Evolutionary conservation across 1,140 invertebrate genomes (phyloP), one percentile per base, ranked within the genome.

Genomic region (Bombus sibiricus): DNA sequence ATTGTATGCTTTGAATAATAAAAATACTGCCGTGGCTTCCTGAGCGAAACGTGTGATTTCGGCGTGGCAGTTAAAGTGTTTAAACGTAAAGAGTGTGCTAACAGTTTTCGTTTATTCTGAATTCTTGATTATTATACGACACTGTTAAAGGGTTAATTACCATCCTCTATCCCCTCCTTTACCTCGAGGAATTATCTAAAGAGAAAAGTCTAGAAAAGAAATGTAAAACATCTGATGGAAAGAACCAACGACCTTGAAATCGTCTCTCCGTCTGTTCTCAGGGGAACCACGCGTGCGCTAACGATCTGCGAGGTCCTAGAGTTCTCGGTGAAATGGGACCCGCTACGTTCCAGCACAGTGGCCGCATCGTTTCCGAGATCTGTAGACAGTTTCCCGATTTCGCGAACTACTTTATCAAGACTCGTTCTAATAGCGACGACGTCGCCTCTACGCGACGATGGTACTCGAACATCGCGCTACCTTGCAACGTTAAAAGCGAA

Each of bases 231-330:
- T 22, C 22, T 2, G 47, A 18, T 28, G 77, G 18, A 39, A 64
- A 28, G 8, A 8, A 13, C 37, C 79, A 83, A 62, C 82, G 57
- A 89, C 74, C 72, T 88, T 91, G 89, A 92, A 88, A 88, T 86
- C 85, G 87, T 92, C 84, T 92, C 86, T 92, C 85, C 91, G 90
- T 93, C 91, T 93, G 86, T 92, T 91, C 88, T 83, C 87, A 93
- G 93, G 92, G 89, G 88, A 74, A 57, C 69, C 88, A 89, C 62
- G 72, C 64, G 57, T 72, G 41, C 73, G 47, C 69, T 43, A 73
- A 72, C 68, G 69, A 86, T 43, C 68, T 68, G 57, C 37, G 64
- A 68, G 64, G 76, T 81, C 83, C 87, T 74, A 71, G 79, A 84
- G 37, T 90, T 77, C 80, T 87, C 72, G 81, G 53, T 34, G 81